Conservation (phyloP, 2,797 vertebrate species). For the Danio aesculapii region DNA sequence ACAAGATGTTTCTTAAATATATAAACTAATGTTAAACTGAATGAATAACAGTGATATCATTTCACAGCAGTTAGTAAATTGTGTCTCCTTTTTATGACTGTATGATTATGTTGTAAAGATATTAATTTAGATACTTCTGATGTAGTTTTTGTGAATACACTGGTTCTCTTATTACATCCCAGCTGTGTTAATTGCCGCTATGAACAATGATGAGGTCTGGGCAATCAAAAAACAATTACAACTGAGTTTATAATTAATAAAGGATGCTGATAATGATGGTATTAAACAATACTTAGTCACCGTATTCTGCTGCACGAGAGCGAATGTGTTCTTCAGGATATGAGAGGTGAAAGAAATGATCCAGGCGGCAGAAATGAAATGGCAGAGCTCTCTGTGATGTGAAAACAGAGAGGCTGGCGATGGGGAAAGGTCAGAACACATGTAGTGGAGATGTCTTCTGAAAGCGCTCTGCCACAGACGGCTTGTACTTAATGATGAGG, state of each 20-base stretch:
- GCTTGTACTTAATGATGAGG: conserved; percentile 66
- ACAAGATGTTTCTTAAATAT: too few relatives aligned
- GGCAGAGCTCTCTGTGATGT: conserved; percentile 88
- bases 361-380: conserved; percentile 78
- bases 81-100: not conserved
- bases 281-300: conserved; percentile 26
- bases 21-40: too few relatives aligned
- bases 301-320: not conserved
- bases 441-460: conserved; percentile 92
- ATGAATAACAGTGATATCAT: too few relatives aligned
- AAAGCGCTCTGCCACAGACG: conserved; percentile 85
- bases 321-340: conserved; percentile 57
- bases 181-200: conserved; percentile 14
- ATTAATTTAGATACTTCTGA: conserved; percentile 14
- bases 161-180: conserved; percentile 18
- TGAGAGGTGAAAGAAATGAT: conserved; percentile 78
- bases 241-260: conserved; percentile 26
- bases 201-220: conserved; percentile 19
- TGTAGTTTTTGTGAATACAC: not conserved
- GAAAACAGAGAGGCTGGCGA: conserved; percentile 94
- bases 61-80: not conserved
- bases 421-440: conserved; percentile 95
- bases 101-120: not conserved
- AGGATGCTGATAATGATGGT: conserved; percentile 14
- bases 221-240: conserved; percentile 31